These are phyloP conservation scores for Syrista parreyssii DNA, from an alignment of 2,888 invertebrate species.

Conservation along the genomic window DNA sequence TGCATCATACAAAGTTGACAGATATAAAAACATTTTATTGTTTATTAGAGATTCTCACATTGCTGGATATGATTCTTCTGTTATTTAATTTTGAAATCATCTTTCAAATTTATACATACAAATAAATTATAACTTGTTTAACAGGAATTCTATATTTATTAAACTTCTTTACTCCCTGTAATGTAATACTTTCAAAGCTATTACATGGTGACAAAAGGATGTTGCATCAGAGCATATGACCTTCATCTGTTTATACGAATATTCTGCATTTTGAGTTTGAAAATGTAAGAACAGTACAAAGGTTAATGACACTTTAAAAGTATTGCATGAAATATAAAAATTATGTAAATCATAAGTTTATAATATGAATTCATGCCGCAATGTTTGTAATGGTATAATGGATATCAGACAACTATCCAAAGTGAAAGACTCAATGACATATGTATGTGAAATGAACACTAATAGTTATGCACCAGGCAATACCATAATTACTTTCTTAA, in stretches of 20 bases:
- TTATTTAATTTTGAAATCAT: background rate
- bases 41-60: background rate
- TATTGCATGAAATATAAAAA: background rate
- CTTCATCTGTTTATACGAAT: background rate
- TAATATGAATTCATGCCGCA: background rate
- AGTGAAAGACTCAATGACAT: background rate
- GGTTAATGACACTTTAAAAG: background rate
- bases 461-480: background rate
- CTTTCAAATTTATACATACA: background rate
- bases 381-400: background rate
- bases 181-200: background rate
- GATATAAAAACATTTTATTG: background rate
- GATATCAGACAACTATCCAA: background rate
- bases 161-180: background rate
- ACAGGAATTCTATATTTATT: background rate
- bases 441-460: background rate
- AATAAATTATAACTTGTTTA: background rate
- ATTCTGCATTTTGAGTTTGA: background rate
- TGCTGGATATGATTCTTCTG: background rate
- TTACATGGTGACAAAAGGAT: background rate
- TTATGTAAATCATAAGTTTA: background rate
- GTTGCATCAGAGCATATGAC: background rate
- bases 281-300: background rate
- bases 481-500: background rate
- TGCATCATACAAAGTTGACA: background rate